phyloP scores from a whole-genome alignment of 2,113 vertebrate species.

The Empidonax alnorum region DNA sequence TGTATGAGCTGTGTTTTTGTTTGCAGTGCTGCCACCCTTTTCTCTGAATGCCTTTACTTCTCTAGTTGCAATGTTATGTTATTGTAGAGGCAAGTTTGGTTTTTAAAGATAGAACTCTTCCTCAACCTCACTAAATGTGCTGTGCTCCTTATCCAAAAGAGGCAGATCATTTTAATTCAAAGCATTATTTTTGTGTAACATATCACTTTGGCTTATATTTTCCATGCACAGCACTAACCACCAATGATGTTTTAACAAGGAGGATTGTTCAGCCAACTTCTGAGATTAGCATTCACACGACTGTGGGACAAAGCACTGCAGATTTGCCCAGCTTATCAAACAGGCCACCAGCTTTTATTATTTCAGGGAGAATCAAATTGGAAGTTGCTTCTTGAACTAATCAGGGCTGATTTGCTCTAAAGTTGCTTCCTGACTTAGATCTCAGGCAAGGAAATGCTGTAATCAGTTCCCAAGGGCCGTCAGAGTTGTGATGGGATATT shows the following conservation, averaged over 20 bases:
- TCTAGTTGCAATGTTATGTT: not conserved
- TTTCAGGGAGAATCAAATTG: constrained; percentile 58
- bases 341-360: constrained; percentile 46
- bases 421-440: constrained; percentile 69
- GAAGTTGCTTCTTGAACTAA: constrained; percentile 63
- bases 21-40: not conserved
- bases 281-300: not conserved
- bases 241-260: not conserved
- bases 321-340: constrained; percentile 32
- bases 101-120: constrained; percentile 10
- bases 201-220: not conserved
- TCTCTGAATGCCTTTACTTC: not conserved
- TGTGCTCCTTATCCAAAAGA: not conserved
- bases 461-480: constrained; percentile 53
- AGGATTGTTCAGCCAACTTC: not conserved
- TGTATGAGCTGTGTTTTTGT: not conserved
- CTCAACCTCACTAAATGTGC: not conserved
- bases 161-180: not conserved
- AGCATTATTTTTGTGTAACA: not conserved
- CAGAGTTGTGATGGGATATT: constrained; percentile 55
- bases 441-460: constrained; percentile 52
- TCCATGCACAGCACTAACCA: not conserved
- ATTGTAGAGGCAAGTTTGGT: not conserved
- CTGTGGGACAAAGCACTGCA: not conserved
- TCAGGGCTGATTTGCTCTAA: constrained; percentile 63